Percentiles rank a stretch among this genome's conserved stretches.
phyloP scores from a whole-genome alignment of 2,888 invertebrate species.

The Caenorhabditis uteleia region DNA sequence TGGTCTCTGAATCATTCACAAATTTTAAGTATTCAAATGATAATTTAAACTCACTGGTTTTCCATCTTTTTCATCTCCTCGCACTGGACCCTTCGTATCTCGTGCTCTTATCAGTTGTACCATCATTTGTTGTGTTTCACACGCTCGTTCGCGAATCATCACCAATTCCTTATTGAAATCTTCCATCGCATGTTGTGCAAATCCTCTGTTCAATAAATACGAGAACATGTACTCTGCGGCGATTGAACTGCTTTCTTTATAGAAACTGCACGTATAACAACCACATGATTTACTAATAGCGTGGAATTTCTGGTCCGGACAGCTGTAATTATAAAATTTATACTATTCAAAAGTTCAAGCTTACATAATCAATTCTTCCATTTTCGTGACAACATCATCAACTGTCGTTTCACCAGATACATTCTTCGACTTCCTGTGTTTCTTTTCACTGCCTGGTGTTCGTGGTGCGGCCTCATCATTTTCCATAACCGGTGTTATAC shows the following conservation, averaged over 20 bases:
- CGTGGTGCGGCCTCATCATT: no score
- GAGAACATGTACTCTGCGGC: slow-evolving; percentile 1
- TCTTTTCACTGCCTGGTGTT: no score
- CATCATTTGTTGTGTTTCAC: neutral
- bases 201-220: neutral
- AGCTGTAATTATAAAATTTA: neutral
- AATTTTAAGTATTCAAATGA: no score
- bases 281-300: neutral
- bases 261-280: neutral
- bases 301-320: neutral
- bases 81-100: no score
- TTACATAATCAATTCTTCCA: neutral
- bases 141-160: neutral
- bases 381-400: no score
- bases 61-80: no score
- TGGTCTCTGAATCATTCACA: slow-evolving; percentile 2
- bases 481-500: slow-evolving; percentile 23
- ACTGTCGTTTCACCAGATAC: neutral
- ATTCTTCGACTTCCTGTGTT: neutral
- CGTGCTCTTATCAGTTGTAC: no score
- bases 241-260: neutral
- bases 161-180: neutral
- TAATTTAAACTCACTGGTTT: no score
- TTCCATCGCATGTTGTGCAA: neutral
- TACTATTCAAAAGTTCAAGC: neutral